phyloP scores from a whole-genome alignment of 2,797 vertebrate genomes.

The Schizothorax lantsangensis region DNA sequence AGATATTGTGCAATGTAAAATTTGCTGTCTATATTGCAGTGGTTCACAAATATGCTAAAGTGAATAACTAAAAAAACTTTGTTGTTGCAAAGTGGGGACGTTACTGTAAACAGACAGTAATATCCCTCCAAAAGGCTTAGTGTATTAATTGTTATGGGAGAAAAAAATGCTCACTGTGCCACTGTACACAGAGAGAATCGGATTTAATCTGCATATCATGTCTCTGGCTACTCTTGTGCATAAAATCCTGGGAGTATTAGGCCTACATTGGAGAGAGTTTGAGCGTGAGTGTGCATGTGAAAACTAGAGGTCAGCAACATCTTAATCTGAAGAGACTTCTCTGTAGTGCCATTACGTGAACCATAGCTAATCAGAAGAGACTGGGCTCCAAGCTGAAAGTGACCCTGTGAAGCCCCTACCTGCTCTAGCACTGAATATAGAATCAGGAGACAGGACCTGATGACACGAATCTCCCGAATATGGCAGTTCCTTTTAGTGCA shows the following conservation, averaged over 20 bases:
- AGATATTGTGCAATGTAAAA: neutral
- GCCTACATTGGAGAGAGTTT: neutral
- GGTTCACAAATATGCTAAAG: neutral
- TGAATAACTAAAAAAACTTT: no score
- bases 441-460: conserved; percentile 10
- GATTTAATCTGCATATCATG: conserved; percentile 1
- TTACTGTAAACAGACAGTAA: neutral
- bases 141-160: neutral
- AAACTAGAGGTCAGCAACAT: conserved; percentile 46
- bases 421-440: conserved; percentile 16
- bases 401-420: conserved; percentile 26
- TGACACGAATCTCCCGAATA: conserved; percentile 53
- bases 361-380: conserved; percentile 47
- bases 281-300: neutral
- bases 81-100: neutral
- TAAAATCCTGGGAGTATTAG: conserved; percentile 31
- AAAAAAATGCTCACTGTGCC: neutral
- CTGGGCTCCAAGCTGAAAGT: conserved; percentile 19
- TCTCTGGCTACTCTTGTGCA: conserved; percentile 24
- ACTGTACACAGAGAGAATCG: neutral
- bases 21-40: neutral
- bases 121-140: neutral
- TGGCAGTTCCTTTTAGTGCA: conserved; percentile 70
- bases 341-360: conserved; percentile 36
- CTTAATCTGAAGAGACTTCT: conserved; percentile 53